Evolutionary conservation across 2,113 vertebrate species (phyloP).

Genomic region (Epinephelus cyanopodus): DNA sequence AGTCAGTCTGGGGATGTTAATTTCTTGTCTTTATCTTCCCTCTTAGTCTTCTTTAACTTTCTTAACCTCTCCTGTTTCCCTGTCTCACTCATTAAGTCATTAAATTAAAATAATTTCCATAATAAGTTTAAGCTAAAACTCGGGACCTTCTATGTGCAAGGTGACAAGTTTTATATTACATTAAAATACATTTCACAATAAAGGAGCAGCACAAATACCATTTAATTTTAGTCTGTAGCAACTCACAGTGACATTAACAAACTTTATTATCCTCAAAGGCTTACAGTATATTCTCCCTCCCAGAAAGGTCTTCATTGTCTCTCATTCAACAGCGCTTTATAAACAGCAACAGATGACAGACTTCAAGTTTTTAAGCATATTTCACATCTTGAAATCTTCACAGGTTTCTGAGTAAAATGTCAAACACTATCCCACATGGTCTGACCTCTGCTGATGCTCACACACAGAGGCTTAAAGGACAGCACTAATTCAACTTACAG

Average conservation of each 20-base stretch:
- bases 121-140: no score
- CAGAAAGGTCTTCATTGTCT: neutral
- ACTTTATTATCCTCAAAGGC: neutral
- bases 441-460: constrained; percentile 37
- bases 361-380: constrained; percentile 5
- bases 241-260: neutral
- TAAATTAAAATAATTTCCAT: no score
- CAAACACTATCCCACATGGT: constrained; percentile 12
- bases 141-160: no score
- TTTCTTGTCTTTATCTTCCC: no score
- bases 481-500: constrained; percentile 73
- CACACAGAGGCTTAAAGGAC: constrained; percentile 63
- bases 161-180: neutral
- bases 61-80: no score
- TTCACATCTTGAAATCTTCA: neutral
- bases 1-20: no score
- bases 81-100: no score
- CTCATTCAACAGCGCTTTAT: neutral
- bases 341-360: neutral
- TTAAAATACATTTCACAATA: neutral
- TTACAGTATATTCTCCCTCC: neutral
- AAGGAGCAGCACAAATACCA: neutral
- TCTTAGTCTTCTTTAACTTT: no score
- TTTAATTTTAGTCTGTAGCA: neutral
- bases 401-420: constrained; percentile 5